phyloP scores from a whole-genome alignment of 1,140 invertebrate genomes.

The Trachymyrmex septentrionalis region DNA sequence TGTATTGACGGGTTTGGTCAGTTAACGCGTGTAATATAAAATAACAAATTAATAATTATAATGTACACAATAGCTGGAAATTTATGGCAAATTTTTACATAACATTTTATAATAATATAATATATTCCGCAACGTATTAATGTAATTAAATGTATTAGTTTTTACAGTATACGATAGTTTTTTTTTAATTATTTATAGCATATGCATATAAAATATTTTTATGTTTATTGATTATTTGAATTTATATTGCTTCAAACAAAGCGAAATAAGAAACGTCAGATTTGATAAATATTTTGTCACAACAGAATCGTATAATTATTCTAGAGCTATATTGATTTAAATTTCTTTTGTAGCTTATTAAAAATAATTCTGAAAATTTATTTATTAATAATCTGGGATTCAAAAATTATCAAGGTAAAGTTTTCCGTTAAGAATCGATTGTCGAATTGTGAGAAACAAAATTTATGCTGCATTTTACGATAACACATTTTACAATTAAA shows the following conservation, averaged over 20 bases:
- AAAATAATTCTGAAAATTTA: background rate
- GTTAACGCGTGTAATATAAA: background rate
- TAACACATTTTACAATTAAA: background rate
- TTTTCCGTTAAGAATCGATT: background rate
- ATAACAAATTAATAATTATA: slow-evolving; percentile 21
- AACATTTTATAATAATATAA: slow-evolving; percentile 1
- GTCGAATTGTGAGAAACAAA: background rate
- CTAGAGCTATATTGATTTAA: background rate
- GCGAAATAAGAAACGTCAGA: background rate
- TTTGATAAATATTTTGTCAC: background rate
- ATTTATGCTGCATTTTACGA: background rate
- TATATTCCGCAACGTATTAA: background rate
- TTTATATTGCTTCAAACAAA: background rate
- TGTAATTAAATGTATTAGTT: slow-evolving; percentile 7
- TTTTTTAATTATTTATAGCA: background rate
- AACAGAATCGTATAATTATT: background rate
- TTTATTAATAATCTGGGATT: background rate
- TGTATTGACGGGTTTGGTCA: background rate
- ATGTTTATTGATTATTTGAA: background rate
- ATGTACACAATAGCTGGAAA: slow-evolving; percentile 3
- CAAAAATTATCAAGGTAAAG: background rate
- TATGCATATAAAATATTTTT: background rate
- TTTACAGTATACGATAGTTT: background rate
- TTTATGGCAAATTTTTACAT: background rate
- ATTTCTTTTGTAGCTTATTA: background rate